These are phyloP conservation scores for Asarcornis scutulata DNA, from an alignment of 2,113 vertebrate species.

Conservation along the genomic window DNA sequence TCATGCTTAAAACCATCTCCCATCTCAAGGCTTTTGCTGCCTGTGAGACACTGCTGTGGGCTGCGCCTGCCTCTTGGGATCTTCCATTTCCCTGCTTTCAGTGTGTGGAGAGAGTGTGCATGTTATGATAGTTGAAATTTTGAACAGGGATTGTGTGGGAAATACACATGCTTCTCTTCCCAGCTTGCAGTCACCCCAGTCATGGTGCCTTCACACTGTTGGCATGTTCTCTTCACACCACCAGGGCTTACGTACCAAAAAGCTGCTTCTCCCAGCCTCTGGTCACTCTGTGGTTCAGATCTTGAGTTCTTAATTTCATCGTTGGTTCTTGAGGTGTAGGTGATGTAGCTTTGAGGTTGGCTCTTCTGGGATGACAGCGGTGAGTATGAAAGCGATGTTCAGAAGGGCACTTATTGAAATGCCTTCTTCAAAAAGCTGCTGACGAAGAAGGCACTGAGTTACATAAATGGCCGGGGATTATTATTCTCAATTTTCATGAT, in stretches of 20 bases:
- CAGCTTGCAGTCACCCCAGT: background rate
- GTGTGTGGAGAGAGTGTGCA: rapidly evolving
- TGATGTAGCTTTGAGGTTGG: background rate
- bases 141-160: background rate
- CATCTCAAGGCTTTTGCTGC: background rate
- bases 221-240: too few relatives aligned
- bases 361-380: background rate
- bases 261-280: too few relatives aligned
- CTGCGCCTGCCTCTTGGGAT: background rate
- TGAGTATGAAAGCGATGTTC: background rate
- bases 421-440: background rate
- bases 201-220: background rate
- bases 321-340: background rate
- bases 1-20: too few relatives aligned
- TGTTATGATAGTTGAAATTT: background rate
- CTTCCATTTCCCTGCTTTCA: background rate
- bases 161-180: background rate
- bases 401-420: background rate
- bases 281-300: background rate
- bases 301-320: background rate
- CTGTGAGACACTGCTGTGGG: background rate
- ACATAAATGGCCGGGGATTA: background rate
- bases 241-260: too few relatives aligned
- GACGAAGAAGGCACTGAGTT: background rate
- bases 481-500: background rate